Evolutionary conservation across 2,888 invertebrate species (phyloP), one percentile per base, ranked within the genome.

Genomic region (Lamellibrachia satsuma): DNA sequence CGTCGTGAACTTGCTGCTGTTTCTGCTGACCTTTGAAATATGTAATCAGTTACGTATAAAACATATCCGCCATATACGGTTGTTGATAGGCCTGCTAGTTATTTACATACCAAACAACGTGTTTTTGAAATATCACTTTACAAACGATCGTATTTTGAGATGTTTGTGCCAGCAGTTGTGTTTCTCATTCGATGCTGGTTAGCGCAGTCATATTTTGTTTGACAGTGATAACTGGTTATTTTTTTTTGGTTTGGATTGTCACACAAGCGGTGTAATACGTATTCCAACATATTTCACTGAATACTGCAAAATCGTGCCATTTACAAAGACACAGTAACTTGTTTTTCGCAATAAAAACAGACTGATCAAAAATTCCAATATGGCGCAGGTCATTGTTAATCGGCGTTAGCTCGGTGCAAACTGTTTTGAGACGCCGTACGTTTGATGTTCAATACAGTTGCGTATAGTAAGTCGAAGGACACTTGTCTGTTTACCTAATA

Each of bases 311-410:
- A 75, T 75, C 75, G 75, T 11, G 75, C 75, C 6, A n/a, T 11
- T 22, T 22, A 11, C 75, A 22, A 22, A 22, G 75, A 75, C 15
- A 75, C n/a, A 22, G 22, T 75, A 22, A 75, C 75, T 22, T 75
- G 75, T 75, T 75, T 75, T 75, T 75, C 75, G 22, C 75, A n/a
- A 75, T 75, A 75, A 75, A n/a, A 75, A 75, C 75, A 15, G 75
- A 75, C 75, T 15, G 75, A 75, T 22, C 75, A 22, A 75, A 75
- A 75, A 75, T 75, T 75, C 22, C 75, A 75, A 75, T 75, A 75
- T 75, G 75, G 75, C 75, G 75, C 75, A 75, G 75, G 75, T 75
- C 75, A 75, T 75, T 75, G 75, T 75, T 75, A 22, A 75, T 75
- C 15, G 75, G 75, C 75, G 75, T 75, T 75, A 22, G 75, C 22